Evolutionary conservation across 2,113 vertebrate species (phyloP).

Genomic region (Grantiella picta): DNA sequence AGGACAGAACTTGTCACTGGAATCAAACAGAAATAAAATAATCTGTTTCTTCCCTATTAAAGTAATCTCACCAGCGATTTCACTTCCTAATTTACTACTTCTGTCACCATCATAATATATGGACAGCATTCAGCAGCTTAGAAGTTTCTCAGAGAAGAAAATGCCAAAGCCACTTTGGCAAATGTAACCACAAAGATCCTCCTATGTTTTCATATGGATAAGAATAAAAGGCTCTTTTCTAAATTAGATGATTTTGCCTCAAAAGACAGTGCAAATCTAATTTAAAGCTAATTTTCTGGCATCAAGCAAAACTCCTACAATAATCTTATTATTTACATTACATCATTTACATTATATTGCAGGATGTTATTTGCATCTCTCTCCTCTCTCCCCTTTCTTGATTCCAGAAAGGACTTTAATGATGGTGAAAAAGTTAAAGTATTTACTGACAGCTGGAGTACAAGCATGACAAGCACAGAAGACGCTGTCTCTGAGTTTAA

Average conservation of each 20-base stretch:
- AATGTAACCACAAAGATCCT: not conserved
- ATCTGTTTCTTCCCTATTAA: not conserved
- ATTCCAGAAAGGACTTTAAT: not conserved
- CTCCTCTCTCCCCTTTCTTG: not conserved
- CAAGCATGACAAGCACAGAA: not conserved
- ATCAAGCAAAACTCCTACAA: not conserved
- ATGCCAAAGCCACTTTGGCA: not conserved
- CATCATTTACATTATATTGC: not conserved
- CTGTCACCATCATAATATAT: not conserved
- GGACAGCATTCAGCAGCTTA: not conserved
- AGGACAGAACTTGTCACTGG: not conserved
- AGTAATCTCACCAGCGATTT: not conserved
- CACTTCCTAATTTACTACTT: not conserved
- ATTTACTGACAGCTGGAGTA: not conserved
- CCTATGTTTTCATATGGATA: not conserved
- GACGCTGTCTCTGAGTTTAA: not conserved
- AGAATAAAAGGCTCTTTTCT: slow-evolving; percentile 8
- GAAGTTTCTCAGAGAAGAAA: not conserved
- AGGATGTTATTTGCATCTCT: not conserved
- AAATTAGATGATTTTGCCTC: not conserved
- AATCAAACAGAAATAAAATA: not conserved
- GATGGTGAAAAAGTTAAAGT: not conserved
- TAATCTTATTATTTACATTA: not conserved
- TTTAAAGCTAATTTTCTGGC: not conserved
- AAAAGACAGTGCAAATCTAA: not conserved